Conservation (phyloP, 92 coral and sea anemone genomes). For the Actinernus sp. region DNA sequence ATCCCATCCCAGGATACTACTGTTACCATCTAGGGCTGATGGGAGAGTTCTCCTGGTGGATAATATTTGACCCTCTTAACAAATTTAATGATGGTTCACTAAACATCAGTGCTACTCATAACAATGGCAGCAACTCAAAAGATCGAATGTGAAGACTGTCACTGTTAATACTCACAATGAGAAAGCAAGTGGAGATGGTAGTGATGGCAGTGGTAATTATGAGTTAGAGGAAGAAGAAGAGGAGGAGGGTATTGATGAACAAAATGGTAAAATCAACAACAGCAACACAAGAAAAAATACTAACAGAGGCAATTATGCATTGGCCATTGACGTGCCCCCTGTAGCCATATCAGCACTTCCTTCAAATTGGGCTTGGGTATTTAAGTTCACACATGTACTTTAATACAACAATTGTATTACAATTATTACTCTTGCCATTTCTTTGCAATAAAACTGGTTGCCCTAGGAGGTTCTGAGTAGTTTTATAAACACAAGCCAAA, state of each 20-base stretch:
- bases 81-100: too few relatives aligned
- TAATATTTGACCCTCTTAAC: conserved; percentile 5
- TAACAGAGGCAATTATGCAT: too few relatives aligned
- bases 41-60: conserved; percentile 66
- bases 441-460: too few relatives aligned
- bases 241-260: too few relatives aligned
- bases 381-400: conserved; percentile 46
- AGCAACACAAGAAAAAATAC: too few relatives aligned
- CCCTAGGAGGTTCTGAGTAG: too few relatives aligned
- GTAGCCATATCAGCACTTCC: conserved; percentile 74
- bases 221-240: not conserved
- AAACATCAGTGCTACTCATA: too few relatives aligned
- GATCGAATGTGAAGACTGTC: not conserved
- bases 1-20: conserved; percentile 48
- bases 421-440: too few relatives aligned
- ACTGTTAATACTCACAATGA: not conserved
- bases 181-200: not conserved
- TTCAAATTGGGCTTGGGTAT: conserved; percentile 96
- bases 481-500: too few relatives aligned
- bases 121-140: too few relatives aligned
- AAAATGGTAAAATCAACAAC: too few relatives aligned
- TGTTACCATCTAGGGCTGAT: conserved; percentile 82
- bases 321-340: conserved; percentile 49
- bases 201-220: not conserved
- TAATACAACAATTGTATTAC: too few relatives aligned